Conservation (phyloP, 2,113 vertebrate genomes). For the Theristicus caerulescens region DNA sequence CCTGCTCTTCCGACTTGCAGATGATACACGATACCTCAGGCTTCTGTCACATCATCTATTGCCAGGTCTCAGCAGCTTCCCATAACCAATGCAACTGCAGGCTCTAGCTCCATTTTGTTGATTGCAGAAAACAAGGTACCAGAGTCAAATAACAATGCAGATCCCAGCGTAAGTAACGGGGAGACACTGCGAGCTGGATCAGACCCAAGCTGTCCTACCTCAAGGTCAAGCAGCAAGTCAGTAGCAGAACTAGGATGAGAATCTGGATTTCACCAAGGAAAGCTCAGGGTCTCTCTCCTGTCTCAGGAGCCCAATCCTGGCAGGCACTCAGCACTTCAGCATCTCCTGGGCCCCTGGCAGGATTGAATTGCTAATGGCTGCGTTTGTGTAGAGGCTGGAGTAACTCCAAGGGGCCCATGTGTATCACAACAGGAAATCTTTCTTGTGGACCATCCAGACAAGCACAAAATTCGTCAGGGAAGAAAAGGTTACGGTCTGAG, state of each 20-base stretch:
- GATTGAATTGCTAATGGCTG: not conserved
- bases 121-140: slow-evolving; percentile 7
- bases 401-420: not conserved
- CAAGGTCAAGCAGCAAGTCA: slow-evolving; percentile 39
- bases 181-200: not conserved
- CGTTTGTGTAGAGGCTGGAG: not conserved
- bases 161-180: not conserved
- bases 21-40: not conserved
- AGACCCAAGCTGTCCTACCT: not conserved
- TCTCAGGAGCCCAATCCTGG: not conserved
- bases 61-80: slow-evolving; percentile 43
- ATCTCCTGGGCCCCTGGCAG: not conserved
- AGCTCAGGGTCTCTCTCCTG: not conserved
- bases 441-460: slow-evolving; percentile 6
- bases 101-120: not conserved
- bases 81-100: not conserved
- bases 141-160: slow-evolving; percentile 27
- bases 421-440: not conserved
- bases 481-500: not conserved
- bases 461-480: not conserved
- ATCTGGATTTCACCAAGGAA: not conserved
- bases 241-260: not conserved
- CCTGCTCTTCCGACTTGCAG: slow-evolving; percentile 27
- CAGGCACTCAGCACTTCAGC: not conserved
- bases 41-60: not conserved